phyloP scores from a whole-genome alignment of 2,797 vertebrate species.

The Coreius guichenoti region DNA sequence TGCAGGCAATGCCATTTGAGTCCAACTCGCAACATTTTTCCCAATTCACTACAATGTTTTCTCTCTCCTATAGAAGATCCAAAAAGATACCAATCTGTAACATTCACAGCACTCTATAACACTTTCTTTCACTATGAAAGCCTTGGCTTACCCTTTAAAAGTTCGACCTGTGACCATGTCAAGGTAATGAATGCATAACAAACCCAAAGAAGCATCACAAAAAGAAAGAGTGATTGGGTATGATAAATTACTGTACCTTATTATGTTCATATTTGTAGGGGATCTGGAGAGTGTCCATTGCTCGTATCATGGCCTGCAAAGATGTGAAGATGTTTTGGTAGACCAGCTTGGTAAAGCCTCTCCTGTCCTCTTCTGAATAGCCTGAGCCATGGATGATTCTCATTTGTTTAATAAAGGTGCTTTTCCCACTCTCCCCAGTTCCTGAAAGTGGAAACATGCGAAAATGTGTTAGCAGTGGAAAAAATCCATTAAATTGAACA shows the following conservation, averaged over 20 bases:
- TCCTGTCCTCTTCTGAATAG: constrained; percentile 95
- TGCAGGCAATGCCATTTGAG: background rate
- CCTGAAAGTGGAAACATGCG: constrained; percentile 71
- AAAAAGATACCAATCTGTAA: background rate
- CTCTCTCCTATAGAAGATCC: background rate
- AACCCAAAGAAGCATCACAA: background rate
- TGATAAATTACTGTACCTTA: constrained; percentile 77
- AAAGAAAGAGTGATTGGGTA: background rate
- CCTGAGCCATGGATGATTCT: constrained; percentile 96
- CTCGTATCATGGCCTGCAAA: constrained; percentile 95
- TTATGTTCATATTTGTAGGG: constrained; percentile 90
- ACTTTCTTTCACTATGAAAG: background rate
- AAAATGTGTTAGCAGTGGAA: background rate
- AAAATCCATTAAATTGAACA: background rate
- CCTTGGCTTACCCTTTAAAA: background rate
- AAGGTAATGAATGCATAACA: background rate
- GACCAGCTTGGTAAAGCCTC: constrained; percentile 89
- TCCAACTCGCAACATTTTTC: background rate
- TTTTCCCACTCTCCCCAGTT: constrained; percentile 97
- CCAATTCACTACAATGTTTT: too few species aligned
- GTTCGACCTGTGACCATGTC: background rate
- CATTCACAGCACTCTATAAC: background rate
- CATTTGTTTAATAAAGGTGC: constrained; percentile 98
- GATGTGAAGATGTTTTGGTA: constrained; percentile 98
- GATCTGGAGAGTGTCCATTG: constrained; percentile 91